These are phyloP conservation scores for Pectinophora gossypiella DNA, from an alignment of 1,140 invertebrate species.

Conservation along the genomic window DNA sequence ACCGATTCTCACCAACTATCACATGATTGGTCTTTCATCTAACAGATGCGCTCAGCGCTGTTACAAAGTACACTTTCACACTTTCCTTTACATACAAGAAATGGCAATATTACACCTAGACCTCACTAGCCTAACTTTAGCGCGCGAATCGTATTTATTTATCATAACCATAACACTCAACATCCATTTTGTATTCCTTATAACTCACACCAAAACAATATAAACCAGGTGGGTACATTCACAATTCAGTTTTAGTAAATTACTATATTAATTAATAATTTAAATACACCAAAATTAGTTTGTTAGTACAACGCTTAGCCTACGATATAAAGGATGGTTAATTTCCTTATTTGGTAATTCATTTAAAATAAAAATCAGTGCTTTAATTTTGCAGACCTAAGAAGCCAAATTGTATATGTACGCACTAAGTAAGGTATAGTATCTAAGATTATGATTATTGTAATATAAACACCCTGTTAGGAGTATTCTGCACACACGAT, in stretches of 20 bases:
- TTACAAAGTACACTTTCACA: too few species aligned
- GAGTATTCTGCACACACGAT: too few species aligned
- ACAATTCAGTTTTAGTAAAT: not conserved
- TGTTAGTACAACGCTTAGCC: slow-evolving; percentile 9
- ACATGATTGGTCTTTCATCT: too few species aligned
- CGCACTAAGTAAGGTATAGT: slow-evolving; percentile 3
- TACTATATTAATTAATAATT: not conserved
- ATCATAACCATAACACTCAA: too few species aligned
- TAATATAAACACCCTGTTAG: not conserved
- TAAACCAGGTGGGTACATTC: not conserved
- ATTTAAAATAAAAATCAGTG: not conserved
- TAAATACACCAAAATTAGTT: slow-evolving; percentile 3
- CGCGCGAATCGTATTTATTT: too few species aligned
- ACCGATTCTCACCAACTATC: too few species aligned
- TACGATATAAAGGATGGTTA: slow-evolving; percentile 24
- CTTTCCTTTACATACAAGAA: too few species aligned
- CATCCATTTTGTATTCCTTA: too few species aligned
- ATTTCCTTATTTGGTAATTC: slow-evolving; percentile 7
- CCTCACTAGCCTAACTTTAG: too few species aligned
- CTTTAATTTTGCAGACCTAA: slow-evolving; percentile 20
- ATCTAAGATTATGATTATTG: not conserved
- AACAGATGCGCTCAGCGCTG: too few species aligned
- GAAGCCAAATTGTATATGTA: slow-evolving; percentile 32
- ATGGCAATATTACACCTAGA: too few species aligned
- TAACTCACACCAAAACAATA: too few species aligned